Evolutionary conservation across 1,140 invertebrate genomes (phyloP).

Genomic region (Drosophila lacteicornis): DNA sequence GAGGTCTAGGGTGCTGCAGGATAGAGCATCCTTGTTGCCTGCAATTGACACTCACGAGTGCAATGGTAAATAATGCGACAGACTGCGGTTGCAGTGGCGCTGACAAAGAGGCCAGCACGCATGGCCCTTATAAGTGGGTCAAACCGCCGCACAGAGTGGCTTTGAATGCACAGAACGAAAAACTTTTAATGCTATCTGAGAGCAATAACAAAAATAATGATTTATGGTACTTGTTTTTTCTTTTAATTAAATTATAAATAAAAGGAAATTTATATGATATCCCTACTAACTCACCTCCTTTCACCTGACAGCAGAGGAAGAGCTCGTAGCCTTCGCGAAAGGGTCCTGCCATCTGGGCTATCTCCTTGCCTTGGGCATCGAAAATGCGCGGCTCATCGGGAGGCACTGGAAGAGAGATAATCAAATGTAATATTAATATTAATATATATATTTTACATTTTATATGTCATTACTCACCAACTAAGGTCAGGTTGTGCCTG

Average conservation of each 20-base stretch:
- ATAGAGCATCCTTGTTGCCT: conserved; percentile 16
- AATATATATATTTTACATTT: too few species aligned
- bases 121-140: conserved; percentile 40
- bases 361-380: conserved; percentile 91
- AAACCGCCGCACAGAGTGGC: conserved; percentile 8
- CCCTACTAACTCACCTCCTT: conserved; percentile 89
- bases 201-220: not conserved
- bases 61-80: conserved; percentile 46
- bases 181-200: too few species aligned
- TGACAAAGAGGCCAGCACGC: conserved; percentile 21
- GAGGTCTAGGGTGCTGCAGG: not conserved
- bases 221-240: too few species aligned
- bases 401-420: conserved; percentile 87
- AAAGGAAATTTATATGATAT: not conserved
- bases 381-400: conserved; percentile 92
- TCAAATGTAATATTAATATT: not conserved
- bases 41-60: conserved; percentile 47
- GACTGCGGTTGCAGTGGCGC: conserved; percentile 20
- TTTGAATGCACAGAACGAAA: not conserved
- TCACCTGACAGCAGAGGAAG: conserved; percentile 92
- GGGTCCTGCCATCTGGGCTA: conserved; percentile 90
- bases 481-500: conserved; percentile 92
- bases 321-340: conserved; percentile 93
- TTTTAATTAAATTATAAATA: not conserved
- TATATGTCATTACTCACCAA: conserved; percentile 88